phyloP scores from a whole-genome alignment of 2,888 invertebrate genomes.

The Acanthosepion pharaonis region DNA sequence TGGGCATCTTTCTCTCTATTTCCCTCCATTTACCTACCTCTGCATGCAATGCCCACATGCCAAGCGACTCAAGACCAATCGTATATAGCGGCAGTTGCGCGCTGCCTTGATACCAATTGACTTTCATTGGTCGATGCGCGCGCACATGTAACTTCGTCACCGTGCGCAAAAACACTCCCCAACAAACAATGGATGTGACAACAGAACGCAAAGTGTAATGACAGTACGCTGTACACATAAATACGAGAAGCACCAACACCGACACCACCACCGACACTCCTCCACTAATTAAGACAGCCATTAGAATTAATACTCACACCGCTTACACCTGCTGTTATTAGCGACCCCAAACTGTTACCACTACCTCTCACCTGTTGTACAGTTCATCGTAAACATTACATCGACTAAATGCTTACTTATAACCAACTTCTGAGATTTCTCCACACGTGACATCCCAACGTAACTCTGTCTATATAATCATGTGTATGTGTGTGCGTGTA shows the following conservation, averaged over 20 bases:
- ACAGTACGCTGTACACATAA: not conserved
- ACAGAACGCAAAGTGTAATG: not conserved
- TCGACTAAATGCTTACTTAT: too few species aligned
- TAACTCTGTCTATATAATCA: not conserved
- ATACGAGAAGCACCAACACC: not conserved
- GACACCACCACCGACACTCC: not conserved
- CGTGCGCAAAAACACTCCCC: too few species aligned
- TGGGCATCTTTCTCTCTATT: too few species aligned
- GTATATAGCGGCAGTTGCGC: not conserved
- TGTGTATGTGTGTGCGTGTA: too few species aligned
- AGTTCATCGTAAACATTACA: too few species aligned
- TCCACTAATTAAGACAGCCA: not conserved
- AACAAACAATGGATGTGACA: not conserved
- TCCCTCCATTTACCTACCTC: not conserved
- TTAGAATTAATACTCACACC: not conserved
- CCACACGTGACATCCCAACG: not conserved
- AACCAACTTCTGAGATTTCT: too few species aligned
- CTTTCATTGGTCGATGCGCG: not conserved
- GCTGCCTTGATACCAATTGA: not conserved
- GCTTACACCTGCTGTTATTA: not conserved
- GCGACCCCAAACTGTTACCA: not conserved
- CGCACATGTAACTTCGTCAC: not conserved
- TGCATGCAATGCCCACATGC: not conserved
- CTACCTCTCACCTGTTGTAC: too few species aligned
- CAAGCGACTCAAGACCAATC: not conserved